These are phyloP conservation scores for Cordilura impudica DNA, from an alignment of 2,888 invertebrate species.

Conservation along the genomic window DNA sequence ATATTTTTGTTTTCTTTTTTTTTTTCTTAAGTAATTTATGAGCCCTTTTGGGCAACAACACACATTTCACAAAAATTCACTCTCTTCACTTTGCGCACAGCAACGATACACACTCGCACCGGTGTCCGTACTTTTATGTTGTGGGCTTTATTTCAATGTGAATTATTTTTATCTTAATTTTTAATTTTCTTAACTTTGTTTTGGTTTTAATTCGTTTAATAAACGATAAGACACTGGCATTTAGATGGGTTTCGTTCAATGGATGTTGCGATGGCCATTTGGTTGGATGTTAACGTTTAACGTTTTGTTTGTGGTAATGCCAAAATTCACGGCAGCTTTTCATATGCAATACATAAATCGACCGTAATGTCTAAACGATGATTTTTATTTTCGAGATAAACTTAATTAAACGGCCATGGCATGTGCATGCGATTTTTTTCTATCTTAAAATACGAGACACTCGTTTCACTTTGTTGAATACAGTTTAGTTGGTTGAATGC, in stretches of 20 bases:
- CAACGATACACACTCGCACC: neutral
- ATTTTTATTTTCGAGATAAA: slow-evolving; percentile 53
- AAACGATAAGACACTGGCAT: slow-evolving; percentile 55
- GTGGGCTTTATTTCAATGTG: slow-evolving; percentile 42
- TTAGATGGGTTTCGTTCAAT: neutral
- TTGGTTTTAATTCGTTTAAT: slow-evolving; percentile 59
- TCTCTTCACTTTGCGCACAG: slow-evolving; percentile 4
- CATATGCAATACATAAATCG: slow-evolving; percentile 27
- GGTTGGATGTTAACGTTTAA: neutral
- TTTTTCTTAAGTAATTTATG: slow-evolving; percentile 62
- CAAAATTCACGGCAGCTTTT: slow-evolving; percentile 24
- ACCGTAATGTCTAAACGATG: slow-evolving; percentile 41
- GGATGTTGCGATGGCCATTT: neutral
- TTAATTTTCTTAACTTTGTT: slow-evolving; percentile 60
- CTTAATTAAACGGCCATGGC: slow-evolving; percentile 42
- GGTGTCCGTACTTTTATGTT: neutral
- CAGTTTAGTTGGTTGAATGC: slow-evolving; percentile 14
- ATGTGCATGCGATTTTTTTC: slow-evolving; percentile 30
- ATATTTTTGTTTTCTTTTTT: slow-evolving; percentile 57
- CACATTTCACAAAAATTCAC: slow-evolving; percentile 56
- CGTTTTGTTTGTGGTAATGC: neutral
- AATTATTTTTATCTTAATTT: slow-evolving; percentile 56
- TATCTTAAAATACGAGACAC: slow-evolving; percentile 5
- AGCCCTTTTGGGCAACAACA: slow-evolving; percentile 47
- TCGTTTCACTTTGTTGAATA: slow-evolving; percentile 8